phyloP scores from a whole-genome alignment of 1,140 invertebrate genomes.

The Cylas formicarius region DNA sequence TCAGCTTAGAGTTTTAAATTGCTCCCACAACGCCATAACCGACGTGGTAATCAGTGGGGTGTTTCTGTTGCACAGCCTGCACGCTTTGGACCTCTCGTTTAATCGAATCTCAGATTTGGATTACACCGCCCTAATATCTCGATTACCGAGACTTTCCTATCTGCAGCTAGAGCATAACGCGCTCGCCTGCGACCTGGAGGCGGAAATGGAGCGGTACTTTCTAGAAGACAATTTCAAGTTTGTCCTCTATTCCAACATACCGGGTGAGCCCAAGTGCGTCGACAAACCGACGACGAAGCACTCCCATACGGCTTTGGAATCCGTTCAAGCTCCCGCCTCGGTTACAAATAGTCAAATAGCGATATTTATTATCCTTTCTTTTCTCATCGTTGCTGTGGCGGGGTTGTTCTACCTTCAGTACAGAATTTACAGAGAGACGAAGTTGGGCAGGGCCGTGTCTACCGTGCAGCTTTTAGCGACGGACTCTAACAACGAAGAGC shows the following conservation, averaged over 20 bases:
- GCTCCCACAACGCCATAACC: slow-evolving; percentile 30
- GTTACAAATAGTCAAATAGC: slow-evolving; percentile 12
- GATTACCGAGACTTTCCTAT: slow-evolving; percentile 31
- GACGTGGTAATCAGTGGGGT: slow-evolving; percentile 29
- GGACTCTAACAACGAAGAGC: too few species aligned
- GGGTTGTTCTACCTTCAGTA: slow-evolving; percentile 32
- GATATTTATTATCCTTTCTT: slow-evolving; percentile 23
- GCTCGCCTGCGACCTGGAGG: slow-evolving; percentile 33
- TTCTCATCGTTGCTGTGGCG: slow-evolving; percentile 24
- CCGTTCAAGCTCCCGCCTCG: slow-evolving; percentile 3
- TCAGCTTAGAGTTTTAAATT: slow-evolving; percentile 29
- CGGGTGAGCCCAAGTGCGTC: slow-evolving; percentile 20
- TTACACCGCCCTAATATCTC: slow-evolving; percentile 28
- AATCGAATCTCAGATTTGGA: slow-evolving; percentile 35
- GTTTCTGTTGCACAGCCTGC: slow-evolving; percentile 29
- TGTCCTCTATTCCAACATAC: slow-evolving; percentile 20
- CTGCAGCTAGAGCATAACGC: slow-evolving; percentile 31
- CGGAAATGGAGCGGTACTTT: slow-evolving; percentile 34
- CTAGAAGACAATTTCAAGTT: slow-evolving; percentile 35
- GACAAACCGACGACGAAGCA: slow-evolving; percentile 14
- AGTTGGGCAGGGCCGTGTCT: slow-evolving; percentile 17
- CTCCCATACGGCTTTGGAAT: not conserved
- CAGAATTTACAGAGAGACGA: slow-evolving; percentile 22
- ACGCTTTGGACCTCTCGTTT: slow-evolving; percentile 34
- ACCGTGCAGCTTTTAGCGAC: slow-evolving; percentile 23